These are phyloP conservation scores for Chiridota heheva DNA, from an alignment of 35 echinoderm and acorn worm species.

Conservation along the genomic window DNA sequence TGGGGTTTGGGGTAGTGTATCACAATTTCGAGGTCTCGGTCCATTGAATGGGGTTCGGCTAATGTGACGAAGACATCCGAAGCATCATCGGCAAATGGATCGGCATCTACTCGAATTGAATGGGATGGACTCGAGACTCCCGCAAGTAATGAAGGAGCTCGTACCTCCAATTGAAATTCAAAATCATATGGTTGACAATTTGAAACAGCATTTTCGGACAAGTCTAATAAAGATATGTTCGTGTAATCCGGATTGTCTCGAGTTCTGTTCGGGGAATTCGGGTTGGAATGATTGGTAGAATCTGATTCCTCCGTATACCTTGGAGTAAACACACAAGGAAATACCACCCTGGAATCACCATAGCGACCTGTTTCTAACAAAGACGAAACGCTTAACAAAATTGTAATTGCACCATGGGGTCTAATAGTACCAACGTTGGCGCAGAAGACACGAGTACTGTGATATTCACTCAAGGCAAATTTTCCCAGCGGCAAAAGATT, in stretches of 20 bases:
- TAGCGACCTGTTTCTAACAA: slow-evolving; percentile 46
- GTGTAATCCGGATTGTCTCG: slow-evolving; percentile 32
- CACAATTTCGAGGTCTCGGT: slow-evolving; percentile 71
- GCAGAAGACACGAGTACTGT: slow-evolving; percentile 80
- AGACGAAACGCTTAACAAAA: slow-evolving; percentile 88
- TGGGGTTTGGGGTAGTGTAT: slow-evolving; percentile 79
- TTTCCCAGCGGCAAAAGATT: slow-evolving; percentile 75
- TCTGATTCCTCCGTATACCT: slow-evolving; percentile 43
- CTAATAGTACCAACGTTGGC: slow-evolving; percentile 92
- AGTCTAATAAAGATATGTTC: slow-evolving; percentile 52
- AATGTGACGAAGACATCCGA: slow-evolving; percentile 94
- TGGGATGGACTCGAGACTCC: slow-evolving; percentile 87
- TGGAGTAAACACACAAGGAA: slow-evolving; percentile 86
- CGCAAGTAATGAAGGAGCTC: slow-evolving; percentile 77
- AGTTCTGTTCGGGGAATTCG: slow-evolving; percentile 18
- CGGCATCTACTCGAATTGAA: slow-evolving; percentile 93
- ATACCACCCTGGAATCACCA: slow-evolving; percentile 53
- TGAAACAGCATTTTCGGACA: slow-evolving; percentile 64
- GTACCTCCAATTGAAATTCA: slow-evolving; percentile 94
- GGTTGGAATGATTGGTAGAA: slow-evolving; percentile 25
- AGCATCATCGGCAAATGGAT: slow-evolving; percentile 93
- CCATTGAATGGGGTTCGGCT: slow-evolving; percentile 93
- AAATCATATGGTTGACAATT: slow-evolving; percentile 84
- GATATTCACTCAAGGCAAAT: slow-evolving; percentile 84
- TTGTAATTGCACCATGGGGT: slow-evolving; percentile 77